A percentile compares a stretch with the other conserved stretches of the same genome.
Conservation (phyloP, 2,113 vertebrate species). For the Chaetura pelagica region DNA sequence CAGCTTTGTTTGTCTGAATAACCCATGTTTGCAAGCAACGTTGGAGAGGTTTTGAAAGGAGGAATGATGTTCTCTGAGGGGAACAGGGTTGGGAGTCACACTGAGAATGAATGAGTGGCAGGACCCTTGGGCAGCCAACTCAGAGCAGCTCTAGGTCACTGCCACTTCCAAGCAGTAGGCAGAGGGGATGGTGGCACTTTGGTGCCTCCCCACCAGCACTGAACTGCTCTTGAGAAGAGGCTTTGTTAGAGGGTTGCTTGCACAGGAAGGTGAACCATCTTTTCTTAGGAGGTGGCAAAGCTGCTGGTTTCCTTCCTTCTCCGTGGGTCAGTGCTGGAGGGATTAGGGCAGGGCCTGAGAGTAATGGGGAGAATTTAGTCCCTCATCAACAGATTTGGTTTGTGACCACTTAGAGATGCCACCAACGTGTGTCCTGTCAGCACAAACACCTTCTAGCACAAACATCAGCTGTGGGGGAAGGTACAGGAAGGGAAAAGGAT, state of each 20-base stretch:
- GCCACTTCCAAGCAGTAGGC: background rate
- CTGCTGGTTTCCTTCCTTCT: background rate
- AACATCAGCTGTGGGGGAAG: background rate
- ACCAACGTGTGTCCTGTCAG: accelerated
- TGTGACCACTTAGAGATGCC: background rate
- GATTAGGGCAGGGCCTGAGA: background rate
- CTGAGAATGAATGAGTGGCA: background rate
- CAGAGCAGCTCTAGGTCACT: background rate
- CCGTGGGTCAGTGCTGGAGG: accelerated
- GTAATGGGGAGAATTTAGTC: background rate
- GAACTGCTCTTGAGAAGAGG: background rate
- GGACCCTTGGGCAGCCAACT: background rate
- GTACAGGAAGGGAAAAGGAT: background rate
- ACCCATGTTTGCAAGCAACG: background rate
- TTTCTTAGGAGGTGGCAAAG: background rate
- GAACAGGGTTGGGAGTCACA: background rate
- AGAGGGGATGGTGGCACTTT: background rate
- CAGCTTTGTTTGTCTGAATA: background rate
- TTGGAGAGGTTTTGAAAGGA: background rate
- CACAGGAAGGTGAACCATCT: background rate
- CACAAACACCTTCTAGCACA: background rate
- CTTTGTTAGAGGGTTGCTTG: background rate
- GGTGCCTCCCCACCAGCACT: background rate
- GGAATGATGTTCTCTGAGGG: background rate
- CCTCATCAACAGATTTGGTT: background rate